These are phyloP conservation scores for Scrobipalpa atriplicella DNA, from an alignment of 2,888 invertebrate species.

Conservation along the genomic window DNA sequence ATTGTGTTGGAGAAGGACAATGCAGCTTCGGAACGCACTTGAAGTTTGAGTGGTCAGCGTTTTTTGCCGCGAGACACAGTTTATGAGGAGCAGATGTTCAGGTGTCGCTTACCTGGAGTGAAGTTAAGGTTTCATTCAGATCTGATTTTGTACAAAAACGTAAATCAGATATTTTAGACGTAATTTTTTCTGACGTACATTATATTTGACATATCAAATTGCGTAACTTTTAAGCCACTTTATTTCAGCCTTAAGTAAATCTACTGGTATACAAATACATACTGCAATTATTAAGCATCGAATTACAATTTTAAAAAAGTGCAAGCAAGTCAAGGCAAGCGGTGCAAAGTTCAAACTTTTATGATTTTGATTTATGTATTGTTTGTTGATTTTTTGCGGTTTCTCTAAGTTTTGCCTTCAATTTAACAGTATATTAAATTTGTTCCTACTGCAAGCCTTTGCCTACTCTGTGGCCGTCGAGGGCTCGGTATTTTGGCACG, in stretches of 20 bases:
- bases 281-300: neutral
- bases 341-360: neutral
- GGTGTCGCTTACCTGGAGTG: conserved; percentile 13
- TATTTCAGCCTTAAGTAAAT: no score
- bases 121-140: neutral
- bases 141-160: neutral
- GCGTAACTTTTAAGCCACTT: no score
- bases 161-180: no score
- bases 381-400: no score
- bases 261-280: no score
- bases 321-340: neutral
- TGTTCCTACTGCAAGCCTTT: neutral
- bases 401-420: no score
- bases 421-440: neutral
- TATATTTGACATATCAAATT: no score
- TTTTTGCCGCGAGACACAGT: conserved; percentile 49
- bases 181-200: no score
- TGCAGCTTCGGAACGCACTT: conserved; percentile 56
- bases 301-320: neutral
- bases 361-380: no score
- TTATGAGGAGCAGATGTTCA: conserved; percentile 24
- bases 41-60: conserved; percentile 67
- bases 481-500: conserved; percentile 60
- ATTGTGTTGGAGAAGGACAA: conserved; percentile 65
- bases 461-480: conserved; percentile 22